A percentile compares a stretch with the other conserved stretches of the same genome.
phyloP scores from a whole-genome alignment of 2,797 vertebrate species.

The Dipus sagitta region DNA sequence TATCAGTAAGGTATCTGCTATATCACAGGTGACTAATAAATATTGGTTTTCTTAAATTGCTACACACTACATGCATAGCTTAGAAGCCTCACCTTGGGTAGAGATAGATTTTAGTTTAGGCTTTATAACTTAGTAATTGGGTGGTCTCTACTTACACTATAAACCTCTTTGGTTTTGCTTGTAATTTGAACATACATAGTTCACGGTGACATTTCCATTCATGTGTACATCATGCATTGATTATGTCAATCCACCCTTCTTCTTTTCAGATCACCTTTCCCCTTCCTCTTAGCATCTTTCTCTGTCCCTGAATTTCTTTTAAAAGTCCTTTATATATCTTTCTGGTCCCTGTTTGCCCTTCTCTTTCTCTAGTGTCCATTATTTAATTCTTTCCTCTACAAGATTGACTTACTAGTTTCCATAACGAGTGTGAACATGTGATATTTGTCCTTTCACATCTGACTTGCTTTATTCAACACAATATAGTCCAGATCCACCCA shows the following conservation, averaged over 20 bases:
- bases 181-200: neutral
- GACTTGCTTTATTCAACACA: too few species aligned
- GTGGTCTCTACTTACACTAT: neutral
- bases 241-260: neutral
- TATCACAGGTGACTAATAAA: neutral
- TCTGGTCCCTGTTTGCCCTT: neutral
- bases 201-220: neutral
- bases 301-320: too few species aligned
- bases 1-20: neutral
- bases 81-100: neutral
- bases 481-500: too few species aligned
- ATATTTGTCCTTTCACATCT: too few species aligned
- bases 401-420: neutral
- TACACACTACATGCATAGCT: constrained; percentile 11
- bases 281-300: neutral
- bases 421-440: too few species aligned
- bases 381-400: neutral
- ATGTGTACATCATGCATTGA: neutral
- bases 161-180: neutral
- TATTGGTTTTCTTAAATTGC: constrained; percentile 24
- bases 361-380: neutral
- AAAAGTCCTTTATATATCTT: neutral
- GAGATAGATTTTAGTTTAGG: neutral
- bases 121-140: constrained; percentile 7
- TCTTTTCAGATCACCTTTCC: neutral